A percentile compares a stretch with the other conserved stretches of the same genome.
These are phyloP conservation scores for Drosophila aldrichi DNA, from an alignment of 2,888 invertebrate genomes.

Conservation along the genomic window DNA sequence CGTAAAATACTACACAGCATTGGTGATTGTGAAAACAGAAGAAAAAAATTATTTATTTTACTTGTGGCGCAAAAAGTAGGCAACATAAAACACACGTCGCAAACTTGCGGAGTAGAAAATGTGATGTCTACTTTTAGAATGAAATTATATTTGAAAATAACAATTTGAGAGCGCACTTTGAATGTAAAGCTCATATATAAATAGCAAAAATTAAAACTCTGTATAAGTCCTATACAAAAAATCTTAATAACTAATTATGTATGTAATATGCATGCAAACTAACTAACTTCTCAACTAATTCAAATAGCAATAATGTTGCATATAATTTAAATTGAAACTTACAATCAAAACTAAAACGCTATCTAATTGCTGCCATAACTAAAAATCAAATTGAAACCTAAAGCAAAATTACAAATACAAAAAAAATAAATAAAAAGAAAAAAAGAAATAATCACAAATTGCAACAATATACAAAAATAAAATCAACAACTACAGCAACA, in stretches of 20 bases:
- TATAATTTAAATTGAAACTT: conserved; percentile 44
- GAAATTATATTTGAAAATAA: neutral
- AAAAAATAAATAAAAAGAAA: conserved; percentile 32
- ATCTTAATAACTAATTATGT: neutral
- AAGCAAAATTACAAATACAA: conserved; percentile 15
- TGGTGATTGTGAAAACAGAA: neutral
- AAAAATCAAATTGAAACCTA: conserved; percentile 18
- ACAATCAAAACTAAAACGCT: conserved; percentile 44
- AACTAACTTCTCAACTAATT: neutral
- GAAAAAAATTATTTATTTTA: conserved; percentile 11
- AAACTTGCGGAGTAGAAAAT: neutral
- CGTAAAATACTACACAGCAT: conserved; percentile 15
- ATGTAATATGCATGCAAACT: no score
- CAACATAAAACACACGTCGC: neutral
- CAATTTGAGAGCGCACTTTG: neutral
- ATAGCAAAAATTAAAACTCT: neutral
- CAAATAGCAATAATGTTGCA: conserved; percentile 36
- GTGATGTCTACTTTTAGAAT: neutral
- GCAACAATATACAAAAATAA: conserved; percentile 50
- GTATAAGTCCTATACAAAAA: neutral
- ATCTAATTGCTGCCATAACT: conserved; percentile 42
- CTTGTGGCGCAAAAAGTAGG: conserved; percentile 13
- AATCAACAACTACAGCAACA: conserved; percentile 35
- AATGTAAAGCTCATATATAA: neutral
- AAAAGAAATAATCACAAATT: conserved; percentile 17